These are phyloP conservation scores for Artibeus jamaicensis DNA, from an alignment of 2,797 vertebrate species.

Conservation along the genomic window DNA sequence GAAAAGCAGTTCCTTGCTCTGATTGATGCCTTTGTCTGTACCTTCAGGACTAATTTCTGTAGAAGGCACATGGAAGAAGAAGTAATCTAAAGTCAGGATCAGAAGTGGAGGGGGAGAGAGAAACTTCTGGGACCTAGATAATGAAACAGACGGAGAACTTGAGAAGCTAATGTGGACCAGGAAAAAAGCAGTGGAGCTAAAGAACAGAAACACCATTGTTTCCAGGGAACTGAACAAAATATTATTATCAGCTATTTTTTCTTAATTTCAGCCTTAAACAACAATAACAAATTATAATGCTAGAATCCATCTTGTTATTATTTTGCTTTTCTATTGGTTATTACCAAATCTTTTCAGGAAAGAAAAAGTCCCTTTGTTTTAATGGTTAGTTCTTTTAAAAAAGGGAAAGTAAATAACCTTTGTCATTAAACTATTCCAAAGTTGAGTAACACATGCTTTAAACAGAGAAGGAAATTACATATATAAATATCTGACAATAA, in stretches of 20 bases:
- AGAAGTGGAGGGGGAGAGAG: neutral
- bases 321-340: neutral
- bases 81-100: neutral
- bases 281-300: neutral
- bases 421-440: neutral
- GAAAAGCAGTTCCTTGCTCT: neutral
- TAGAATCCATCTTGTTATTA: neutral
- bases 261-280: neutral
- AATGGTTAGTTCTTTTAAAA: neutral
- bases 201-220: neutral
- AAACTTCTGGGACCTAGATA: neutral
- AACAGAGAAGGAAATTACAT: neutral
- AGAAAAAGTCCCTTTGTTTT: neutral
- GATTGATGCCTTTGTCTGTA: neutral
- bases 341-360: neutral
- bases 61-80: neutral
- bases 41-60: conserved; percentile 30
- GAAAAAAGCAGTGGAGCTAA: neutral
- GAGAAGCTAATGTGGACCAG: neutral
- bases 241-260: neutral
- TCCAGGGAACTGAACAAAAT: neutral
- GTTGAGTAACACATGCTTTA: neutral
- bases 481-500: neutral
- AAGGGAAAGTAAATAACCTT: neutral
- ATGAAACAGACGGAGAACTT: neutral